Conservation (phyloP, 2,888 invertebrate species). For the Pogonocherus hispidulus region DNA sequence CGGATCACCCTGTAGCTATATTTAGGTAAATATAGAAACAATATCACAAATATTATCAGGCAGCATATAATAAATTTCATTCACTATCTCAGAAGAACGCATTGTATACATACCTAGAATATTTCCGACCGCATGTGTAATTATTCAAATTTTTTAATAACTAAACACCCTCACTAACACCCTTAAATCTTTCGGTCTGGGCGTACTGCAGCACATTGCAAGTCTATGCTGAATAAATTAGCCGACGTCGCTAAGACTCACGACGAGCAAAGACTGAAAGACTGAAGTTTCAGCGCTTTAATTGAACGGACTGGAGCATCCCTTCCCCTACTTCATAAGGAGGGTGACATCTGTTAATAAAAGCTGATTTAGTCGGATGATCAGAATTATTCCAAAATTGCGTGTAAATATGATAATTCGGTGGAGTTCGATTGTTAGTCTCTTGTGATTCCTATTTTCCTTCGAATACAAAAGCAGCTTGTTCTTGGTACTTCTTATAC, state of each 20-base stretch:
- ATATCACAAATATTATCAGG: too few relatives aligned
- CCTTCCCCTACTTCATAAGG: slow-evolving; percentile 16
- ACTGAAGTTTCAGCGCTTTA: slow-evolving; percentile 25
- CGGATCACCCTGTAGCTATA: too few relatives aligned
- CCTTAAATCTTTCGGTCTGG: too few relatives aligned
- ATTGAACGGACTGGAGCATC: slow-evolving; percentile 20
- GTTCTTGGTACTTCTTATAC: too few relatives aligned
- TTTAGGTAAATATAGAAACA: too few relatives aligned
- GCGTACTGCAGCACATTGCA: slow-evolving; percentile 1
- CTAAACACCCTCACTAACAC: background rate
- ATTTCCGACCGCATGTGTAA: background rate
- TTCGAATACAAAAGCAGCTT: too few relatives aligned
- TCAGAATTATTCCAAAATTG: slow-evolving; percentile 18
- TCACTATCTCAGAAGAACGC: too few relatives aligned
- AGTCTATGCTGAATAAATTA: slow-evolving; percentile 5
- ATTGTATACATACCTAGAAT: background rate
- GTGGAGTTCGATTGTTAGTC: slow-evolving; percentile 5
- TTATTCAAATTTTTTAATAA: background rate
- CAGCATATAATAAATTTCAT: too few relatives aligned
- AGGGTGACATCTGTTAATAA: slow-evolving; percentile 32
- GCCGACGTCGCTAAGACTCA: slow-evolving; percentile 8
- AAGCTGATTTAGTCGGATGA: slow-evolving; percentile 21
- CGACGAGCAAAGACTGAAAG: slow-evolving; percentile 22
- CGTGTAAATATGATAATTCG: slow-evolving; percentile 18
- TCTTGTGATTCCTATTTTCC: background rate